phyloP scores from a whole-genome alignment of 2,888 invertebrate genomes.

The Onchidella celtica region DNA sequence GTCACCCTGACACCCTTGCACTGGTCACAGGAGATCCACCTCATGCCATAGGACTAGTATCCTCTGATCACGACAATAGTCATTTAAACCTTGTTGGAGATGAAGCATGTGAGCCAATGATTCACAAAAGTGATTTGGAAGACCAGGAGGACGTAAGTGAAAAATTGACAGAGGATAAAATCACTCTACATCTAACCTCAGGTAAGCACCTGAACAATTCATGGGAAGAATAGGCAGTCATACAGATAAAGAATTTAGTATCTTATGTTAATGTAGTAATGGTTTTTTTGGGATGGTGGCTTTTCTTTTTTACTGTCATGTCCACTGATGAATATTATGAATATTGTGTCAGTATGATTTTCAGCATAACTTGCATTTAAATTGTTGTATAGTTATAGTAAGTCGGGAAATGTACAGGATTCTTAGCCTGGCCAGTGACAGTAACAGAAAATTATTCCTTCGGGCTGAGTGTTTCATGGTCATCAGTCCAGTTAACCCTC shows the following conservation, averaged over 20 bases:
- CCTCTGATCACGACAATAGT: slow-evolving; percentile 7
- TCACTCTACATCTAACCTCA: slow-evolving; percentile 39
- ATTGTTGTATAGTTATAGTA: no score
- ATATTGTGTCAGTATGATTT: no score
- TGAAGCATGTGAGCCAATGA: slow-evolving; percentile 22
- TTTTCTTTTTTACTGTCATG: no score
- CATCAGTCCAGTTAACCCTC: no score
- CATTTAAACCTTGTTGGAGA: slow-evolving; percentile 26
- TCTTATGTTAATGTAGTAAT: no score
- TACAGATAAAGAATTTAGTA: not conserved
- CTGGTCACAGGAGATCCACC: slow-evolving; percentile 18
- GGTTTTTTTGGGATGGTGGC: no score
- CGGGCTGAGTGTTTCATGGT: no score
- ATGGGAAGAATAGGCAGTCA: not conserved
- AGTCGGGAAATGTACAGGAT: no score
- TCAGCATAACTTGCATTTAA: no score
- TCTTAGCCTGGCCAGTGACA: no score
- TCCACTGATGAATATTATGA: no score
- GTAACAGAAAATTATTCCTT: no score
- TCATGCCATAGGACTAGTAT: slow-evolving; percentile 20
- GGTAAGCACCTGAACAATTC: not conserved
- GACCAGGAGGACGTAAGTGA: slow-evolving; percentile 28
- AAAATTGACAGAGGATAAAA: slow-evolving; percentile 35
- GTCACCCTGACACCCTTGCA: slow-evolving; percentile 20
- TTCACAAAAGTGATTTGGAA: not conserved